Evolutionary conservation across 1,140 invertebrate genomes (phyloP).

Genomic region (Antheraea pernyi): DNA sequence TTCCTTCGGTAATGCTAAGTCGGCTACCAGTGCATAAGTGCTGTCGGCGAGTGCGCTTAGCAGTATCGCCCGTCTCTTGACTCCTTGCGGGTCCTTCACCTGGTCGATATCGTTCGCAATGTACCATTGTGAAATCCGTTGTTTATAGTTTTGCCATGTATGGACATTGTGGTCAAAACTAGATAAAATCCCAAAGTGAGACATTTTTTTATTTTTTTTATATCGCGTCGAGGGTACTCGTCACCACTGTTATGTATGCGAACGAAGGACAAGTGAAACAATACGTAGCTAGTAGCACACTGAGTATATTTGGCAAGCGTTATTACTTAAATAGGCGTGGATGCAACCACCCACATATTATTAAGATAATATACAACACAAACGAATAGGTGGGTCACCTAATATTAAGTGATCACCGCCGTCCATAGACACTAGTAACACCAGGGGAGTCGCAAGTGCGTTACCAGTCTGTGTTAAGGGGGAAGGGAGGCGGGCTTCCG

Average conservation of each 20-base stretch:
- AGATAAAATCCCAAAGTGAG: constrained; percentile 15
- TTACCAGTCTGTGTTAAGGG: too few relatives aligned
- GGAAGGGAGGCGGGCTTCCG: too few relatives aligned
- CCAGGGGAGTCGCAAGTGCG: too few relatives aligned
- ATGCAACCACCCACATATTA: too few relatives aligned
- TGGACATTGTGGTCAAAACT: constrained; percentile 27
- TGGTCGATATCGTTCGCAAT: constrained; percentile 30
- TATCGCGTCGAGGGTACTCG: constrained; percentile 7
- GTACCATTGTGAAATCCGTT: constrained; percentile 28
- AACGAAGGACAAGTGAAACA: too few relatives aligned
- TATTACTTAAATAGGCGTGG: too few relatives aligned
- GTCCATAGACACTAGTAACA: too few relatives aligned
- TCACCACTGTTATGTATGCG: constrained; percentile 8
- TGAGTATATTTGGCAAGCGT: background rate
- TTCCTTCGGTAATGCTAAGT: constrained; percentile 29
- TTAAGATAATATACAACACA: too few relatives aligned
- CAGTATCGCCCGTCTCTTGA: constrained; percentile 14
- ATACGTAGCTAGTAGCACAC: too few relatives aligned
- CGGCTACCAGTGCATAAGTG: constrained; percentile 22
- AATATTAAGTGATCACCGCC: too few relatives aligned
- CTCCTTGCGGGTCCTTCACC: constrained; percentile 15
- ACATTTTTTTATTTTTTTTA: background rate
- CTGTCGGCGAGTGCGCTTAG: constrained; percentile 29
- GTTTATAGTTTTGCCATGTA: constrained; percentile 12
- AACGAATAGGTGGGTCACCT: too few relatives aligned